These are phyloP conservation scores for Aurelia sp. DNA, from an alignment of 30 jellyfish, hydroid and myxozoan genomes.

Conservation along the genomic window DNA sequence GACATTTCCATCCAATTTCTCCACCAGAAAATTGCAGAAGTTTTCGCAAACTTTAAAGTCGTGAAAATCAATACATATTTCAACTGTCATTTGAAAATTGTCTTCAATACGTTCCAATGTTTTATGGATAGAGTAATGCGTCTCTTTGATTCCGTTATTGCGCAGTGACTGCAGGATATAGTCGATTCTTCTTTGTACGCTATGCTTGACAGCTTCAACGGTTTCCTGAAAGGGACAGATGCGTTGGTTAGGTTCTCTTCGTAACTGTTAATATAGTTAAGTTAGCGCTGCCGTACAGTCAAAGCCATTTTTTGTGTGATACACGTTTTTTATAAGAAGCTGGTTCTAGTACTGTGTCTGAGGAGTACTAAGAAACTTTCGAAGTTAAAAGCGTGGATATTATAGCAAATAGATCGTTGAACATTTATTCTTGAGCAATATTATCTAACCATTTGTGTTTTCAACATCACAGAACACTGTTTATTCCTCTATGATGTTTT, in stretches of 20 bases:
- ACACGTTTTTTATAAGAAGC: no score
- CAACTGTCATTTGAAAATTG: slow-evolving; percentile 60
- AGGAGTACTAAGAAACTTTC: no score
- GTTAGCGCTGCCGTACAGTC: no score
- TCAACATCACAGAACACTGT: no score
- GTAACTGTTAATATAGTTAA: no score
- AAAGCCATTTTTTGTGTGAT: no score
- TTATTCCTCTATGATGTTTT: no score
- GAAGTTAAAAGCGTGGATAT: no score
- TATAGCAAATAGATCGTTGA: no score
- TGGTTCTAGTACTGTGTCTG: no score
- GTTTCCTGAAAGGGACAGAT: slow-evolving; percentile 49
- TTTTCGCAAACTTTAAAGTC: slow-evolving; percentile 70
- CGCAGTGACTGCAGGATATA: slow-evolving; percentile 81
- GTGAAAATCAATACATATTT: slow-evolving; percentile 49
- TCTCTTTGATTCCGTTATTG: slow-evolving; percentile 63
- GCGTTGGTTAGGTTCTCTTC: not conserved
- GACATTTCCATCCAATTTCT: slow-evolving; percentile 79
- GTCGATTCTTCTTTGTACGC: slow-evolving; percentile 79
- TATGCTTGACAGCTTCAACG: slow-evolving; percentile 82
- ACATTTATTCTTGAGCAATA: no score
- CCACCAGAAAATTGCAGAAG: slow-evolving; percentile 69
- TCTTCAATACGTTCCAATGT: slow-evolving; percentile 54
- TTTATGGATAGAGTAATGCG: slow-evolving; percentile 53
- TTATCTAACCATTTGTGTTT: no score